Conservation (phyloP, 2,888 invertebrate species). For the Drosophila colorata region DNA sequence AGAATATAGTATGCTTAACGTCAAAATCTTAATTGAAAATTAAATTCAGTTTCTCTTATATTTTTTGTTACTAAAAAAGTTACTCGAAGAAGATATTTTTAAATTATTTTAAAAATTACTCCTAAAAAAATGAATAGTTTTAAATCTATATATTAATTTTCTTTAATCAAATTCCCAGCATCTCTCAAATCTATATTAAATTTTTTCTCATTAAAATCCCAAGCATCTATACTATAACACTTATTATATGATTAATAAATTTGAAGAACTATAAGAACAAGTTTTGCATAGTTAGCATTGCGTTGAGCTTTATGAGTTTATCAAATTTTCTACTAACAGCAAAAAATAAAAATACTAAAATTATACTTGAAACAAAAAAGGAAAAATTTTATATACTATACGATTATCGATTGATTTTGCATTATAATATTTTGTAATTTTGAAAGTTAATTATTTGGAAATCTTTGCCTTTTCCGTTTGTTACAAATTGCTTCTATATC, state of each 20-base stretch:
- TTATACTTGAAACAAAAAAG: neutral
- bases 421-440: constrained; percentile 34
- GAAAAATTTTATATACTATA: constrained; percentile 3
- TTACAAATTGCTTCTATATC: constrained; percentile 72
- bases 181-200: neutral
- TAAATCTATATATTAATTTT: no score
- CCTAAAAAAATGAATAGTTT: no score
- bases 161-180: neutral
- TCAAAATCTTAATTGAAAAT: neutral
- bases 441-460: constrained; percentile 51
- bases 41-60: neutral
- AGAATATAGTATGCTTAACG: neutral
- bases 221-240: constrained; percentile 17
- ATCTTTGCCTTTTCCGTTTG: constrained; percentile 67
- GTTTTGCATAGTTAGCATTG: constrained; percentile 24
- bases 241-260: constrained; percentile 4
- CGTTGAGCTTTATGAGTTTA: constrained; percentile 7
- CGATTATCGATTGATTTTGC: constrained; percentile 25
- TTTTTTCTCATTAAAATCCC: neutral
- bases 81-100: no score
- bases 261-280: constrained; percentile 8
- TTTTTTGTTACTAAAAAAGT: neutral
- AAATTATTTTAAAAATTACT: no score
- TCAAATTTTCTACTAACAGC: constrained; percentile 1
- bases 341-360: constrained; percentile 7